A percentile compares a stretch with the other conserved stretches of the same genome.
These are phyloP conservation scores for Anhinga anhinga DNA, from an alignment of 2,113 vertebrate species.

Conservation along the genomic window DNA sequence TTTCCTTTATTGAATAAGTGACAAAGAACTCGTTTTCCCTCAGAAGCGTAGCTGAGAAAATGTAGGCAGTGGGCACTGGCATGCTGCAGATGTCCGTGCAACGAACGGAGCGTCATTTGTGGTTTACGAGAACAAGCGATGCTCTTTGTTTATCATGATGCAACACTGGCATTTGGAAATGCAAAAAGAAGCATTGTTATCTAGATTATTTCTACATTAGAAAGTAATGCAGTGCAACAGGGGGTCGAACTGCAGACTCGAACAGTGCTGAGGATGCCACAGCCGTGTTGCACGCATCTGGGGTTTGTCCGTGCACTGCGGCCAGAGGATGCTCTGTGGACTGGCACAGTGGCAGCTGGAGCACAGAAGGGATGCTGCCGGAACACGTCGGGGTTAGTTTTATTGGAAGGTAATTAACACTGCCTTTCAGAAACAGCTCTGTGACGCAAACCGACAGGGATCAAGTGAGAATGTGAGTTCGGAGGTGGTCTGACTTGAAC, in stretches of 20 bases:
- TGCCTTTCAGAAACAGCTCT: not conserved
- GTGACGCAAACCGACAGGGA: not conserved
- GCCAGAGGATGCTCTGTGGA: not conserved
- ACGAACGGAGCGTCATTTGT: not conserved
- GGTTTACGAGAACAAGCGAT: not conserved
- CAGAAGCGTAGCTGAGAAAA: not conserved
- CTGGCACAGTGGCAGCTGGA: not conserved
- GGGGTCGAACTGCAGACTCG: not conserved
- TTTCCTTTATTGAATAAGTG: not conserved
- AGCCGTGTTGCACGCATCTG: no score
- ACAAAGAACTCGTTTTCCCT: not conserved
- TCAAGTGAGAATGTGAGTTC: not conserved
- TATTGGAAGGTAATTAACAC: not conserved
- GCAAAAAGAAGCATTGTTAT: not conserved
- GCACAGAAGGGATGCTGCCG: not conserved
- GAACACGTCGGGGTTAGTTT: not conserved
- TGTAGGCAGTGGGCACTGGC: not conserved
- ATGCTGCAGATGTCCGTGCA: not conserved
- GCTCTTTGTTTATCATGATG: not conserved
- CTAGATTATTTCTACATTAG: not conserved
- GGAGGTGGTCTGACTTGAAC: not conserved
- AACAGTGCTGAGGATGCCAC: not conserved
- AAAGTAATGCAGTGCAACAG: not conserved
- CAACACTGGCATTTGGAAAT: not conserved
- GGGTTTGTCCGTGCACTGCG: no score